phyloP scores from a whole-genome alignment of 2,797 vertebrate genomes.

The Hyperoplus immaculatus region DNA sequence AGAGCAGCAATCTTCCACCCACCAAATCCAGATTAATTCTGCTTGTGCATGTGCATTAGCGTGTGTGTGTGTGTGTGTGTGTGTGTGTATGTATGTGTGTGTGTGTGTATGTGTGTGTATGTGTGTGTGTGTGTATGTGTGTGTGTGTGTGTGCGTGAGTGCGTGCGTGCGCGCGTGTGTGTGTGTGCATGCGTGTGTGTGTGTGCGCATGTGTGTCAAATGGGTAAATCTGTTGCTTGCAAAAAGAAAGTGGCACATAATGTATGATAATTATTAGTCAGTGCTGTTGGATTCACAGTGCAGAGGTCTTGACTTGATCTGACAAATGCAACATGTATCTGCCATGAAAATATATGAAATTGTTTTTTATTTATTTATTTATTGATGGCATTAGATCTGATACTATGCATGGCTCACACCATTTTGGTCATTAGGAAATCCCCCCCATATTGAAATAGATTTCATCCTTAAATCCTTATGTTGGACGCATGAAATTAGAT shows the following conservation, averaged over 20 bases:
- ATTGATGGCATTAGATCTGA: not conserved
- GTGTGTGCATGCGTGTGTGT: not conserved
- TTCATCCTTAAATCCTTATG: too few species aligned
- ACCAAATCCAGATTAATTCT: conserved; percentile 82
- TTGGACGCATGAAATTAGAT: too few species aligned
- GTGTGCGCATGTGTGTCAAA: conserved; percentile 1
- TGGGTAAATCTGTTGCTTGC: conserved; percentile 42
- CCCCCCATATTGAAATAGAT: too few species aligned
- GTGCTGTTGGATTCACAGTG: not conserved
- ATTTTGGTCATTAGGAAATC: not conserved
- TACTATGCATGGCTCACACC: not conserved
- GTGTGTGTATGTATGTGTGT: not conserved
- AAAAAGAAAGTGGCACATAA: conserved; percentile 33
- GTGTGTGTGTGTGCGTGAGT: not conserved
- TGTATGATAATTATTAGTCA: conserved; percentile 27
- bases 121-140: conserved; percentile 8
- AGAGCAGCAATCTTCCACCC: conserved; percentile 84
- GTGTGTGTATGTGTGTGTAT: not conserved
- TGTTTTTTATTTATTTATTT: not conserved
- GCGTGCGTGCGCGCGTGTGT: not conserved
- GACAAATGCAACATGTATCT: not conserved
- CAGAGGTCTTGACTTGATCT: not conserved
- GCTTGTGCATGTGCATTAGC: conserved; percentile 26
- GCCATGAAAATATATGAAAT: not conserved
- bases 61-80: not conserved